These are phyloP conservation scores for Cepaea nemoralis DNA, from an alignment of 1,140 invertebrate genomes.

Conservation along the genomic window DNA sequence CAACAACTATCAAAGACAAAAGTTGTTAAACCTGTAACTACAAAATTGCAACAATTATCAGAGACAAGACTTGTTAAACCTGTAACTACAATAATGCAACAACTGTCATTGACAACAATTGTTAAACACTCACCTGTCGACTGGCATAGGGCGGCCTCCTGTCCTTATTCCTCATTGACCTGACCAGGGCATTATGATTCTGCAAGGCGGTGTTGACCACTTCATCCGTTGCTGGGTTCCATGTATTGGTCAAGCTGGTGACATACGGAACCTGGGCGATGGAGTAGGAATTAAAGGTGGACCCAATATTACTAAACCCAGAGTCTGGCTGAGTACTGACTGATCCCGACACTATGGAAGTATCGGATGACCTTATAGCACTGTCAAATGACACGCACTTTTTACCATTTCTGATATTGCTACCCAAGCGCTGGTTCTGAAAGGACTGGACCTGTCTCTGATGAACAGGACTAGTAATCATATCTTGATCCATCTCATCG, in stretches of 20 bases:
- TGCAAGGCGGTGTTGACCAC: slow-evolving; percentile 37
- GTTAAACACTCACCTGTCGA: slow-evolving; percentile 20
- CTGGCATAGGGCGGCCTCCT: slow-evolving; percentile 1
- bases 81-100: too few species aligned
- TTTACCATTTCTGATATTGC: slow-evolving; percentile 7
- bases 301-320: neutral
- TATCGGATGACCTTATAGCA: neutral
- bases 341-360: neutral
- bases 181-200: slow-evolving; percentile 45
- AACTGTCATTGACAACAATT: too few species aligned
- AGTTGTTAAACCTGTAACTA: too few species aligned
- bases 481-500: slow-evolving; percentile 19
- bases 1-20: too few species aligned
- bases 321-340: neutral
- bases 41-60: too few species aligned
- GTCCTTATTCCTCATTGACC: slow-evolving; percentile 31
- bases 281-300: too few species aligned
- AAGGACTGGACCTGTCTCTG: slow-evolving; percentile 1
- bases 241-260: too few species aligned
- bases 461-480: neutral
- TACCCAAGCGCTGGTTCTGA: slow-evolving; percentile 1
- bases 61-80: too few species aligned
- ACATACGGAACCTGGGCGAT: too few species aligned
- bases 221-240: neutral
- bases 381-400: slow-evolving; percentile 34